Evolutionary conservation across 1,140 invertebrate genomes (phyloP).

Genomic region (Drosophila ogumai): DNA sequence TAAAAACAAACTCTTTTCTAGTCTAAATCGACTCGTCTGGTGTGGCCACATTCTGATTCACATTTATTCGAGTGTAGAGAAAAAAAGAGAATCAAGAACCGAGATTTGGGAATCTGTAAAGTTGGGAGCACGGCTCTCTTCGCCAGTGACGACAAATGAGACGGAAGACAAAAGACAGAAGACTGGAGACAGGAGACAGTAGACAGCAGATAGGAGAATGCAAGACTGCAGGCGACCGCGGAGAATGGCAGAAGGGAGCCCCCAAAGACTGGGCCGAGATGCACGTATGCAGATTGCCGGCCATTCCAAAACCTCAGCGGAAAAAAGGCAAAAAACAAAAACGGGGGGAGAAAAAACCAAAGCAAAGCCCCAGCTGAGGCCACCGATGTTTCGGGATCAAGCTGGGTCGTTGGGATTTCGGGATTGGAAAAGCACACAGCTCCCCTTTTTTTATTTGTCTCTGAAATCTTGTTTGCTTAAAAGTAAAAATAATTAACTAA

Average conservation of each 20-base stretch:
- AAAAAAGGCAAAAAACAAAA: constrained; percentile 2
- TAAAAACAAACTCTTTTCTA: background rate
- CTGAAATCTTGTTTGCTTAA: constrained; percentile 83
- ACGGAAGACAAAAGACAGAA: constrained; percentile 31
- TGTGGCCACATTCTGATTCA: background rate
- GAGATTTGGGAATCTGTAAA: constrained; percentile 44
- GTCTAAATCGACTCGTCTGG: background rate
- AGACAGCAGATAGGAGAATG: constrained; percentile 49
- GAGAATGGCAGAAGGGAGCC: constrained; percentile 52
- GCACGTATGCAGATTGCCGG: constrained; percentile 83
- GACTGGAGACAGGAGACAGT: constrained; percentile 37
- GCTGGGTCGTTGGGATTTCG: constrained; percentile 38
- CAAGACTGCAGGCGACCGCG: constrained; percentile 24
- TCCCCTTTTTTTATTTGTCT: constrained; percentile 74
- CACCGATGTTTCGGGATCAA: constrained; percentile 57
- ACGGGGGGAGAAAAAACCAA: constrained; percentile 12
- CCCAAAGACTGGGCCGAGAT: constrained; percentile 66
- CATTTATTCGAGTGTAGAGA: constrained; percentile 13
- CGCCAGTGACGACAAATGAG: constrained; percentile 48
- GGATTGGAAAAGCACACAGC: constrained; percentile 31
- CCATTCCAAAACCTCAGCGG: constrained; percentile 48
- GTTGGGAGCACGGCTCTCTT: constrained; percentile 33
- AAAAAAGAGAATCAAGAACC: constrained; percentile 24
- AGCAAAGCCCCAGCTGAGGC: constrained; percentile 51
- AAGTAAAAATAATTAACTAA: constrained; percentile 84